These are phyloP conservation scores for Camelus dromedarius DNA, from an alignment of 2,113 vertebrate genomes.

Conservation along the genomic window DNA sequence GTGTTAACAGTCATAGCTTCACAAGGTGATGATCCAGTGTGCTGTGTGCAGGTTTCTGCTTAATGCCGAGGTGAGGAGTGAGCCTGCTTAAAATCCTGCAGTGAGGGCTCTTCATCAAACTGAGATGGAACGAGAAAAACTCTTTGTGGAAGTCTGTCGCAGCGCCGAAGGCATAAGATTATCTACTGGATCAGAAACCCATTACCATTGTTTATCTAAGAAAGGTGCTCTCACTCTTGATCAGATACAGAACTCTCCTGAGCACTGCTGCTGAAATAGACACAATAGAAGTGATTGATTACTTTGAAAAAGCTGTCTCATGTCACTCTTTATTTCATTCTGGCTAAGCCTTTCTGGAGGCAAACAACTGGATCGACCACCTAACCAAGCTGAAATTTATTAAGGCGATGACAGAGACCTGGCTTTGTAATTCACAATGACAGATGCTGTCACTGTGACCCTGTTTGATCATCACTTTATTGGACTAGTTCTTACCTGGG, in stretches of 20 bases:
- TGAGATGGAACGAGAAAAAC: neutral
- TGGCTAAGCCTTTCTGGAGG: constrained; percentile 6
- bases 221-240: neutral
- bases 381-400: neutral
- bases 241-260: neutral
- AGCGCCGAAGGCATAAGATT: neutral
- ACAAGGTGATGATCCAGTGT: too few species aligned
- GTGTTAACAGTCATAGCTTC: neutral
- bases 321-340: neutral
- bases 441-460: neutral
- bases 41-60: neutral
- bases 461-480: neutral
- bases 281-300: neutral
- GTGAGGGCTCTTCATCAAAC: neutral
- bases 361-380: neutral
- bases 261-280: neutral
- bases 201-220: neutral
- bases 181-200: neutral
- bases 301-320: constrained; percentile 17
- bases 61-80: neutral
- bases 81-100: neutral
- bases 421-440: neutral
- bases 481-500: neutral
- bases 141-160: neutral
- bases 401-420: neutral